Percentiles rank a stretch among this genome's conserved stretches.
phyloP scores from a whole-genome alignment of 2,797 vertebrate species.

The Silurus aristotelis region DNA sequence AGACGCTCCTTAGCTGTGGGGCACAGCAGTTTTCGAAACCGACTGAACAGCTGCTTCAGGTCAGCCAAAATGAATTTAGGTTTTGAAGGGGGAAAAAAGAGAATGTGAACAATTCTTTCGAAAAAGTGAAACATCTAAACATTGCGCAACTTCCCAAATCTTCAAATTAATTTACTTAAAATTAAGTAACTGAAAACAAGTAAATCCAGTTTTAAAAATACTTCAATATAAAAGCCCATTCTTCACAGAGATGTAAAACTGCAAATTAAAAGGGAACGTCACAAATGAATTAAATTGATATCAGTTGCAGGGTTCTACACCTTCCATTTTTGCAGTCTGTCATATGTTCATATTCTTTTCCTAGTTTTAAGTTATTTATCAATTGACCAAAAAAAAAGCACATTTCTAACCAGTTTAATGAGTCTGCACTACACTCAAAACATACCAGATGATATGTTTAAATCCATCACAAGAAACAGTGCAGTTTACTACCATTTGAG shows the following conservation, averaged over 20 bases:
- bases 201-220: neutral
- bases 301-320: neutral
- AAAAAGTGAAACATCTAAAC: constrained; percentile 35
- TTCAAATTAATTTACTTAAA: constrained; percentile 17
- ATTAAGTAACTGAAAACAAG: neutral
- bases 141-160: constrained; percentile 46
- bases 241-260: neutral
- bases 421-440: neutral
- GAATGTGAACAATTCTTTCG: constrained; percentile 22
- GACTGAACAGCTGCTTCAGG: neutral
- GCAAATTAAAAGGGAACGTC: neutral
- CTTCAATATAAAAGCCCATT: neutral
- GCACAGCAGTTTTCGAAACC: neutral
- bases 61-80: constrained; percentile 26
- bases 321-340: neutral
- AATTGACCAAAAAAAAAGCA: neutral
- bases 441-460: neutral
- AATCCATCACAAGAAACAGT: neutral
- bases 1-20: constrained; percentile 9
- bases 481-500: neutral
- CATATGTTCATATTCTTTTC: neutral
- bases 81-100: neutral
- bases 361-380: neutral
- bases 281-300: neutral
- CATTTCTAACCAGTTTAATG: neutral